Evolutionary conservation across 2,797 vertebrate genomes (phyloP).

Genomic region (Florisuga fusca): DNA sequence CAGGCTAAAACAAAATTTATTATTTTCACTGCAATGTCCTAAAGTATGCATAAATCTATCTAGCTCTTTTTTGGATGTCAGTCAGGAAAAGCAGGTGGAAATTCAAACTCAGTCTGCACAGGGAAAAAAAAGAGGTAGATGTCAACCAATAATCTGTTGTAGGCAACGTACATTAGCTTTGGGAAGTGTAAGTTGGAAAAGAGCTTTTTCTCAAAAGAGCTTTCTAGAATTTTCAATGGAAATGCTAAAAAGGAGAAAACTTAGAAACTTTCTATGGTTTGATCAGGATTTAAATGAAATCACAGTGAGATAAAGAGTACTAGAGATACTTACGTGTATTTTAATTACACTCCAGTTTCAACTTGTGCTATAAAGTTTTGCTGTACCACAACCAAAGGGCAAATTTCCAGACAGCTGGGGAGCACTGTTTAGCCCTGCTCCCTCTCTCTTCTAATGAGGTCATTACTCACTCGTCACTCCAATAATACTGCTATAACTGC

Average conservation of each 20-base stretch:
- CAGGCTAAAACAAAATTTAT: conserved; percentile 16
- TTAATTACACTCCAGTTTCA: background rate
- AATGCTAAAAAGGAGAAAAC: background rate
- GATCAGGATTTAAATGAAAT: background rate
- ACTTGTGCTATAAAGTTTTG: background rate
- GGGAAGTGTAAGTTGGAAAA: background rate
- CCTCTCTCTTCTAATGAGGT: background rate
- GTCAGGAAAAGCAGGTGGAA: conserved; percentile 56
- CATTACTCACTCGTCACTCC: conserved; percentile 1
- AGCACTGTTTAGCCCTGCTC: background rate
- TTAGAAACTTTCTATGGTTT: background rate
- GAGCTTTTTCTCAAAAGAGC: background rate
- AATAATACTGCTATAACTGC: background rate
- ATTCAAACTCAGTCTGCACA: background rate
- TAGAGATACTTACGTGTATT: background rate
- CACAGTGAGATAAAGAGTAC: background rate
- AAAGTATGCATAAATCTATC: conserved; percentile 6
- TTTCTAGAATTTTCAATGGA: background rate
- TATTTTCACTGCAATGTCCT: background rate
- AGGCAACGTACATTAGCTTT: background rate
- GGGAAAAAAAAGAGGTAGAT: background rate
- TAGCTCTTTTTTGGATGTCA: conserved; percentile 28
- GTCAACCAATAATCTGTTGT: background rate
- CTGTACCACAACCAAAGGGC: conserved; percentile 1
- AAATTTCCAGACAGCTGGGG: conserved; percentile 40